Evolutionary conservation across 2,888 invertebrate genomes (phyloP).

Genomic region (Eilema sororculum): DNA sequence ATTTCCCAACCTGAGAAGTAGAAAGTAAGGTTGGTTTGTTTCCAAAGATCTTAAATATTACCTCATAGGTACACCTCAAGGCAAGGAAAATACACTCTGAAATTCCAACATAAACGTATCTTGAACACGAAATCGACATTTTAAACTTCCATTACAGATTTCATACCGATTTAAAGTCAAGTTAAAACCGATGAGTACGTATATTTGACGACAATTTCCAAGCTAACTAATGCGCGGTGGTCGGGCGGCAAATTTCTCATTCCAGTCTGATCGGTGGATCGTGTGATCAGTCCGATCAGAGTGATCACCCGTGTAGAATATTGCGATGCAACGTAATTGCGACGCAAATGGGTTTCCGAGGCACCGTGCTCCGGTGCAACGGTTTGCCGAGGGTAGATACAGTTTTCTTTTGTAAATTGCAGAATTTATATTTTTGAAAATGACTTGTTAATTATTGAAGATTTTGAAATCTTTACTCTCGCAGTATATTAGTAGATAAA

Average conservation of each 20-base stretch:
- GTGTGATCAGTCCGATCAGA: conserved; percentile 59
- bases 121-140: neutral
- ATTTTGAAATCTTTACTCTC: neutral
- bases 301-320: conserved; percentile 39
- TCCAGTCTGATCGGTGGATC: conserved; percentile 59
- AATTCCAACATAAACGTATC: neutral
- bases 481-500: neutral
- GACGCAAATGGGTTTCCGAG: conserved; percentile 44
- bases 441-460: neutral
- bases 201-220: conserved; percentile 44
- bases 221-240: conserved; percentile 65
- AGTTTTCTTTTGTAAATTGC: conserved; percentile 13
- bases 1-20: neutral
- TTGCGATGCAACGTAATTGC: conserved; percentile 57
- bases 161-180: conserved; percentile 6
- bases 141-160: neutral
- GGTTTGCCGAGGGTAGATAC: neutral
- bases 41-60: too few species aligned
- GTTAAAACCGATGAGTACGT: conserved; percentile 12
- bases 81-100: too few species aligned
- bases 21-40: too few species aligned
- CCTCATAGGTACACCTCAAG: too few species aligned
- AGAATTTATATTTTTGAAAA: conserved; percentile 1
- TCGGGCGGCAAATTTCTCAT: conserved; percentile 82
- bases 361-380: conserved; percentile 23